A percentile compares a stretch with the other conserved stretches of the same genome.
Evolutionary conservation across 2,888 invertebrate species (phyloP).

Genomic region (Tenthredo mesomela): DNA sequence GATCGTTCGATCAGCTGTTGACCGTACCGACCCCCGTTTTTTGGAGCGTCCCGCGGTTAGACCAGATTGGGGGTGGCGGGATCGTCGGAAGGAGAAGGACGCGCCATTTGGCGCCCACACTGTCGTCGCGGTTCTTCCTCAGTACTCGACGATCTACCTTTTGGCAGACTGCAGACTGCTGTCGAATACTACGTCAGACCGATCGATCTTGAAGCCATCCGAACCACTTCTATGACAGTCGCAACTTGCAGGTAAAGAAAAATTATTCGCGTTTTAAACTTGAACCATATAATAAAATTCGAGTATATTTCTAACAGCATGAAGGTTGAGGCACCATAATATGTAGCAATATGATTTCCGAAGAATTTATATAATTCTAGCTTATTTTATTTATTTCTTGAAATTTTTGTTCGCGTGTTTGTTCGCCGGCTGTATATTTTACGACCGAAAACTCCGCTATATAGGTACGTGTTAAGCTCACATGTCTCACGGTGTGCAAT

Average conservation of each 20-base stretch:
- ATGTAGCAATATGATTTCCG: neutral
- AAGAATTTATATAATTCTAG: neutral
- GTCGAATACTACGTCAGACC: constrained; percentile 1
- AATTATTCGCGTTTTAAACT: neutral
- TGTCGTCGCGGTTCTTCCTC: constrained; percentile 34
- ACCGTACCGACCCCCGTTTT: constrained; percentile 30
- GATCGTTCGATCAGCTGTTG: constrained; percentile 53
- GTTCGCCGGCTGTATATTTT: neutral
- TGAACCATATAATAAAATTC: neutral
- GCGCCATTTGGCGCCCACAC: constrained; percentile 43
- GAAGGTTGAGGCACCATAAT: neutral
- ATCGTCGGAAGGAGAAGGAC: constrained; percentile 44
- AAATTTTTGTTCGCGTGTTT: neutral
- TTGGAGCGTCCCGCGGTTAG: constrained; percentile 42
- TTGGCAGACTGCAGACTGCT: constrained; percentile 19
- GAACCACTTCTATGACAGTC: constrained; percentile 48
- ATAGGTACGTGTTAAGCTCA: neutral
- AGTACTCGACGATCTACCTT: constrained; percentile 33
- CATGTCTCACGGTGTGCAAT: neutral
- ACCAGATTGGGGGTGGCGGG: constrained; percentile 40
- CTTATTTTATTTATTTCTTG: neutral
- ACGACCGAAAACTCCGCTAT: neutral
- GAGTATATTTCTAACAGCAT: neutral
- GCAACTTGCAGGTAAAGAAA: constrained; percentile 48
- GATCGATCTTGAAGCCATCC: constrained; percentile 42